Percentiles rank a stretch among this genome's conserved stretches.
Conservation (phyloP, 2,888 invertebrate genomes). For the Eremobia ochroleuca region DNA sequence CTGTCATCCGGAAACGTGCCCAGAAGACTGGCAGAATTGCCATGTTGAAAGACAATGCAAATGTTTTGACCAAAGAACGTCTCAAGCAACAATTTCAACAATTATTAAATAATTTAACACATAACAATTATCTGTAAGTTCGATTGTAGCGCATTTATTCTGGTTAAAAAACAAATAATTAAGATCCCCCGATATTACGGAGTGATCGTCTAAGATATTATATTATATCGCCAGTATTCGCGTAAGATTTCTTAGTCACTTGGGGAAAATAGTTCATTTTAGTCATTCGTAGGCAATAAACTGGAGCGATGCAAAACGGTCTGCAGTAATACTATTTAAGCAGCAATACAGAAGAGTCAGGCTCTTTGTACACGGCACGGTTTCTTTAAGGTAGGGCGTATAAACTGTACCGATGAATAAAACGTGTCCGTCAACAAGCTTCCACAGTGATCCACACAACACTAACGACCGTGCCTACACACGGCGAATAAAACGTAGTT, state of each 20-base stretch:
- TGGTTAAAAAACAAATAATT: not conserved
- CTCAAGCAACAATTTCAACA: too few relatives aligned
- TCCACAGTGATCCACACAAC: not conserved
- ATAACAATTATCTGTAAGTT: too few relatives aligned
- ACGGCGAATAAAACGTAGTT: too few relatives aligned
- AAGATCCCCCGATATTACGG: not conserved
- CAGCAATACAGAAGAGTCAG: not conserved
- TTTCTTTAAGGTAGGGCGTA: not conserved
- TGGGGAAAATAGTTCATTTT: slow-evolving; percentile 38
- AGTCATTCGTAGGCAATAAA: slow-evolving; percentile 15
- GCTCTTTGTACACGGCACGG: not conserved
- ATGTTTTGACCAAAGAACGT: too few relatives aligned
- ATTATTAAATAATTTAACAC: not conserved
- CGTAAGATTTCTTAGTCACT: slow-evolving; percentile 25
- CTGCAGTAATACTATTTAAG: not conserved
- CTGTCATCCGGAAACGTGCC: too few relatives aligned
- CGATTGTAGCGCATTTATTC: not conserved
- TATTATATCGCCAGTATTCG: slow-evolving; percentile 8
- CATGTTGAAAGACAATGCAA: too few relatives aligned
- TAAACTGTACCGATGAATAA: not conserved
- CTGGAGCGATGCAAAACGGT: not conserved
- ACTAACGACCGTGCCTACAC: not conserved
- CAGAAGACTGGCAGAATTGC: too few relatives aligned
- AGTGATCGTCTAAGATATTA: slow-evolving; percentile 1
- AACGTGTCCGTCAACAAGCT: not conserved